Evolutionary conservation across 2,797 vertebrate species (phyloP).

Genomic region (Gymnocypris eckloni): DNA sequence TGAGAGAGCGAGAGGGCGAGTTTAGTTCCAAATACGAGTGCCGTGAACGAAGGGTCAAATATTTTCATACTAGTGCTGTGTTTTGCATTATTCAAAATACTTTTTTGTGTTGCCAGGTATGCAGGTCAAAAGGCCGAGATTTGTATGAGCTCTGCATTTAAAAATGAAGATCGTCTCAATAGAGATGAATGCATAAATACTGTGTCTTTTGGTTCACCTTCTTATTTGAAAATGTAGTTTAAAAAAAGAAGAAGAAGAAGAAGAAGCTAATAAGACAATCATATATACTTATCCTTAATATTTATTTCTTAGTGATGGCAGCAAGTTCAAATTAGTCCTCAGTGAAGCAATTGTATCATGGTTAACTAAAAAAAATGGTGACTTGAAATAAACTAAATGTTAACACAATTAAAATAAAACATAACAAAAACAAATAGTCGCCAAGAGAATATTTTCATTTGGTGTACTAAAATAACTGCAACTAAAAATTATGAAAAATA

Average conservation of each 20-base stretch:
- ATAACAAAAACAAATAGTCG: not conserved
- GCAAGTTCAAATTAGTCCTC: conserved; percentile 17
- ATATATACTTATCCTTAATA: conserved; percentile 1
- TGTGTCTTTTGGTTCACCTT: not conserved
- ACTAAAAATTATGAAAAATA: too few species aligned
- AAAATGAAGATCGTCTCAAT: conserved; percentile 8
- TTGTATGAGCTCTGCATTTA: conserved; percentile 45
- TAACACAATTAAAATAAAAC: not conserved
- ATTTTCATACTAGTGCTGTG: conserved; percentile 41
- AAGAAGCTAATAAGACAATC: not conserved
- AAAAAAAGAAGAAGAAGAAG: not conserved
- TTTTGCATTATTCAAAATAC: conserved; percentile 54
- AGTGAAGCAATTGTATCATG: not conserved
- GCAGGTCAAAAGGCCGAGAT: conserved; percentile 35
- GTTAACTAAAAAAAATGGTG: not conserved
- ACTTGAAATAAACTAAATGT: not conserved
- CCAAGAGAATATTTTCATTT: not conserved
- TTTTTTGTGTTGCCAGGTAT: conserved; percentile 32
- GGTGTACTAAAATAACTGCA: not conserved
- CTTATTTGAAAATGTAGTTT: not conserved
- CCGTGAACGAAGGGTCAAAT: conserved; percentile 53
- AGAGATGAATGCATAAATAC: not conserved
- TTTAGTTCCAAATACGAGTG: conserved; percentile 54
- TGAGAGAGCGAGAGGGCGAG: conserved; percentile 46
- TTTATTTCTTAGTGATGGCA: not conserved